Conservation (phyloP, 2,113 vertebrate genomes). For the Colius striatus region DNA sequence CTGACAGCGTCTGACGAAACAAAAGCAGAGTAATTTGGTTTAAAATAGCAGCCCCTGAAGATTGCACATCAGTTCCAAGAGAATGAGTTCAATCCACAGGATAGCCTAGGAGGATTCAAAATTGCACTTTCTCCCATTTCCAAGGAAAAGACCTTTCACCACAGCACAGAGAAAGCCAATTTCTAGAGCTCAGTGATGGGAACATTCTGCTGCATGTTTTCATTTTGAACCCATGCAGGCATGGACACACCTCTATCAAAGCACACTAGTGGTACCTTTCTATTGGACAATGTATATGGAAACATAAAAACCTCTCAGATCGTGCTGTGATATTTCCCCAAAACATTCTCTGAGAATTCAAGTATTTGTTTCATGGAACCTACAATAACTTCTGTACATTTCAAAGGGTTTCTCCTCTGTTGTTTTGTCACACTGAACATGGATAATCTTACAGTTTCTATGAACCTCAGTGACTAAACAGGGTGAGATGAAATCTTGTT, state of each 20-base stretch:
- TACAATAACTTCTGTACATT: background rate
- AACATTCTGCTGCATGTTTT: background rate
- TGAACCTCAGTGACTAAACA: background rate
- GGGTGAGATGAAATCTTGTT: background rate
- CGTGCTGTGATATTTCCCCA: background rate
- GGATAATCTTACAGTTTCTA: background rate
- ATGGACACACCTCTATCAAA: background rate
- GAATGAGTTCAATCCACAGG: background rate
- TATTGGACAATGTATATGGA: background rate
- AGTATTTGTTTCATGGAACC: background rate
- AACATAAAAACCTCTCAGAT: rapidly evolving
- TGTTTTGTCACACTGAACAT: background rate
- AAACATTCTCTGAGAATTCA: background rate
- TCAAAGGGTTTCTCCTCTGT: background rate
- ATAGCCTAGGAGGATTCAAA: background rate
- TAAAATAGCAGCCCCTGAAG: background rate
- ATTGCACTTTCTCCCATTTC: background rate
- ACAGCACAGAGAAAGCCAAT: background rate
- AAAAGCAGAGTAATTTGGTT: background rate
- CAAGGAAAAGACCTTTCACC: background rate
- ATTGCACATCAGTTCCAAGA: background rate
- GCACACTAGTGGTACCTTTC: background rate
- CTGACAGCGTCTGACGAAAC: background rate
- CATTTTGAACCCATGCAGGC: background rate
- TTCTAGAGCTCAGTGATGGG: background rate